These are phyloP conservation scores for Catocala nupta DNA, from an alignment of 2,888 invertebrate species.

Conservation along the genomic window DNA sequence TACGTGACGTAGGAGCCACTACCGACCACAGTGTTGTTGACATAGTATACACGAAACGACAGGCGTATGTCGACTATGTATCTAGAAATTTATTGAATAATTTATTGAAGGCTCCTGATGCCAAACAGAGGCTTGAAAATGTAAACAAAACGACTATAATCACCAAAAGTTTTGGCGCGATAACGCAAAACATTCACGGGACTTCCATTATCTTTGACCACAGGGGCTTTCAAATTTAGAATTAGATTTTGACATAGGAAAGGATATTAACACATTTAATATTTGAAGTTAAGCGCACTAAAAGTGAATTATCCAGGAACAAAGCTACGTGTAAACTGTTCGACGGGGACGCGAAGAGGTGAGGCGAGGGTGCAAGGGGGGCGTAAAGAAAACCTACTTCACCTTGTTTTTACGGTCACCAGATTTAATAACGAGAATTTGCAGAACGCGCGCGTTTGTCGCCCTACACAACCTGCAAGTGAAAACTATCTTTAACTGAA, in stretches of 20 bases:
- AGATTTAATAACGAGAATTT: conserved; percentile 55
- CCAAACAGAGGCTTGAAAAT: not conserved
- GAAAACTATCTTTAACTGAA: conserved; percentile 28
- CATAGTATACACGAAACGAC: too few species aligned
- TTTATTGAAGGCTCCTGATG: not conserved
- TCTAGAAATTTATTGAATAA: too few species aligned
- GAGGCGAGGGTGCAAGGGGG: not conserved
- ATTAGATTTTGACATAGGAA: conserved; percentile 9
- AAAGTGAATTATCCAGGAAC: conserved; percentile 21
- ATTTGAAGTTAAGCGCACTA: not conserved
- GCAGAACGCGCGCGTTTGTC: conserved; percentile 44
- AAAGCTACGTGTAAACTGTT: conserved; percentile 29
- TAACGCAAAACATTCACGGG: conserved; percentile 2
- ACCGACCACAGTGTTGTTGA: too few species aligned
- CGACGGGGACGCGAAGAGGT: not conserved
- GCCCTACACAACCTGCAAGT: conserved; percentile 14
- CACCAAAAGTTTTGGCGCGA: conserved; percentile 11
- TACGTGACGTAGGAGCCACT: too few species aligned
- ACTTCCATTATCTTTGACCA: conserved; percentile 3
- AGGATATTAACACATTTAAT: conserved; percentile 9
- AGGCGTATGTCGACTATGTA: too few species aligned
- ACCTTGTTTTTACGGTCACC: conserved; percentile 55
- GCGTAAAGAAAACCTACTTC: conserved; percentile 49
- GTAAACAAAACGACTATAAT: conserved; percentile 15
- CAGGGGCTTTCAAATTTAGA: conserved; percentile 9